Evolutionary conservation across 2,113 vertebrate species (phyloP).

Genomic region (Dolichallabes microphthalmus): DNA sequence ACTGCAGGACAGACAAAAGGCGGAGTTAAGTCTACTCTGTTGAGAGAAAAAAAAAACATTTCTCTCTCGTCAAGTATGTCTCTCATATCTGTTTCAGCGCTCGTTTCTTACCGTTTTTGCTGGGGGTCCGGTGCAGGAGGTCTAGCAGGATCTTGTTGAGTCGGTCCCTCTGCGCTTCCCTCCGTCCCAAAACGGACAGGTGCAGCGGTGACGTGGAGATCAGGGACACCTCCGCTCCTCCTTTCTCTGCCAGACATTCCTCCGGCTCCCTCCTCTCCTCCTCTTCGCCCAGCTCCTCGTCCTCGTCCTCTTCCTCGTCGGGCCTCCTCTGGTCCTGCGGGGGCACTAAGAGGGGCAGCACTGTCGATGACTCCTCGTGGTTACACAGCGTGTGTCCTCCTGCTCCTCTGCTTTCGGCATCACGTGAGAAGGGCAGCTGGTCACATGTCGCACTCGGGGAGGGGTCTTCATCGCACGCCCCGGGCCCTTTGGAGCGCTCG

Average conservation of each 20-base stretch:
- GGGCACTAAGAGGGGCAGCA: conserved; percentile 40
- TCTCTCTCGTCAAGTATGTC: background rate
- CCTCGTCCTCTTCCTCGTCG: conserved; percentile 54
- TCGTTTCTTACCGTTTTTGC: conserved; percentile 87
- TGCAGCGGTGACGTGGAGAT: conserved; percentile 67
- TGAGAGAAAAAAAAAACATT: background rate
- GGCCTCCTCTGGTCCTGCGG: conserved; percentile 58
- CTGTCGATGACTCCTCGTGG: conserved; percentile 53
- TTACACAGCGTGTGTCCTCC: conserved; percentile 62
- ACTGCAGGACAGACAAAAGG: conserved; percentile 73
- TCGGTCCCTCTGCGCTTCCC: conserved; percentile 84
- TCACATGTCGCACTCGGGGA: conserved; percentile 60
- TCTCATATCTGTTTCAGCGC: background rate
- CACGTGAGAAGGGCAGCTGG: conserved; percentile 53
- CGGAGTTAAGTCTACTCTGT: conserved; percentile 25
- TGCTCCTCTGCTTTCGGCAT: conserved; percentile 41
- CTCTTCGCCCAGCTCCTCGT: conserved; percentile 63
- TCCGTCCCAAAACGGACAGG: conserved; percentile 71
- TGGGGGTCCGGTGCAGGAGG: conserved; percentile 90
- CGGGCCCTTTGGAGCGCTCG: conserved; percentile 80
- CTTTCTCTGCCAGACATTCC: conserved; percentile 57
- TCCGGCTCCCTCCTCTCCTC: conserved; percentile 76
- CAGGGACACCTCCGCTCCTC: conserved; percentile 62
- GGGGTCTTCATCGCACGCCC: conserved; percentile 67
- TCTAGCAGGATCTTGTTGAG: conserved; percentile 93